Conservation (phyloP, 2,888 invertebrate genomes). For the Drosophila multiciliata region DNA sequence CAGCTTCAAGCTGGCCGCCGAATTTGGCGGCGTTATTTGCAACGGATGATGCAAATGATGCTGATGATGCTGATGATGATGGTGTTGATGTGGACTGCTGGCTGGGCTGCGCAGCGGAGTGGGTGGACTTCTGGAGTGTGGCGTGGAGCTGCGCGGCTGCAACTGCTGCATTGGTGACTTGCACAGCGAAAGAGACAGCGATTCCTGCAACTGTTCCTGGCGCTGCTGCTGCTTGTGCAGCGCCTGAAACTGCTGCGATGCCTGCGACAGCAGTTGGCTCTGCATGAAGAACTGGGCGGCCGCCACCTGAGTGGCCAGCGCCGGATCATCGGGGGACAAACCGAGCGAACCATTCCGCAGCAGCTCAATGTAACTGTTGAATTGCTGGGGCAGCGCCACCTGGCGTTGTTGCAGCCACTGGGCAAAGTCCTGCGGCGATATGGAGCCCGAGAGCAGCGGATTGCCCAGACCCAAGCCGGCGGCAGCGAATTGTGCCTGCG, state of each 20-base stretch:
- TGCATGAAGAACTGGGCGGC: slow-evolving; percentile 91
- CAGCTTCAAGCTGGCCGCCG: slow-evolving; percentile 83
- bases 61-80: slow-evolving; percentile 38
- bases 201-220: slow-evolving; percentile 61
- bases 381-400: slow-evolving; percentile 84
- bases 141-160: slow-evolving; percentile 82
- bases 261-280: slow-evolving; percentile 91
- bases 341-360: slow-evolving; percentile 81
- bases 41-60: slow-evolving; percentile 61
- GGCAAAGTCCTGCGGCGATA: slow-evolving; percentile 82
- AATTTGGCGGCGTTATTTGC: slow-evolving; percentile 86
- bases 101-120: slow-evolving; percentile 79
- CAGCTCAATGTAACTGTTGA: slow-evolving; percentile 84
- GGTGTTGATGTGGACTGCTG: slow-evolving; percentile 76
- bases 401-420: slow-evolving; percentile 84
- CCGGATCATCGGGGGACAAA: slow-evolving; percentile 81
- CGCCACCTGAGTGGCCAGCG: slow-evolving; percentile 83
- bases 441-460: slow-evolving; percentile 71
- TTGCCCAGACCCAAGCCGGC: slow-evolving; percentile 69
- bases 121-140: slow-evolving; percentile 83
- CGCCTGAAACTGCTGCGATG: slow-evolving; percentile 93
- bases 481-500: slow-evolving; percentile 78
- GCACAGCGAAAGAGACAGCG: slow-evolving; percentile 47
- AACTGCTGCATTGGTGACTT: slow-evolving; percentile 42
- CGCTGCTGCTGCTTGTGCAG: slow-evolving; percentile 89